phyloP scores from a whole-genome alignment of 2,797 vertebrate species.

The Passerculus sandwichensis region DNA sequence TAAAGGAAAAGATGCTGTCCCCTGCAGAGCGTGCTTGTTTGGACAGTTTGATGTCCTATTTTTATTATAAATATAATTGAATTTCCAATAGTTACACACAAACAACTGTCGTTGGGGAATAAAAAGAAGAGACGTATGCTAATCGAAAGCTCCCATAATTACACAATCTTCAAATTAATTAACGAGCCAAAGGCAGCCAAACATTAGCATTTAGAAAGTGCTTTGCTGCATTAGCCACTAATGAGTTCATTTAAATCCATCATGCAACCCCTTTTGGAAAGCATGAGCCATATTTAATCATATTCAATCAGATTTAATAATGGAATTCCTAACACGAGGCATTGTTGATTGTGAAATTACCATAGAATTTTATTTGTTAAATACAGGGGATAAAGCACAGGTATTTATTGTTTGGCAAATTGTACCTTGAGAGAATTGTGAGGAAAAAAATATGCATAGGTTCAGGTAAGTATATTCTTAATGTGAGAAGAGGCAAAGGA shows the following conservation, averaged over 20 bases:
- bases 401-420: conserved; percentile 30
- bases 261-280: conserved; percentile 71
- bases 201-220: conserved; percentile 82
- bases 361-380: conserved; percentile 75
- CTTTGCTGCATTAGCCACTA: conserved; percentile 79
- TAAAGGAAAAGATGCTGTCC: conserved; percentile 2
- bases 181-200: conserved; percentile 82
- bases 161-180: conserved; percentile 84
- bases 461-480: background rate
- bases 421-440: background rate
- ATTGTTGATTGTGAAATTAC: conserved; percentile 80
- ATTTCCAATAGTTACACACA: conserved; percentile 68
- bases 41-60: conserved; percentile 54
- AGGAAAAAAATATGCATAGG: background rate
- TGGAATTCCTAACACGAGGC: conserved; percentile 73
- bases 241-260: conserved; percentile 83
- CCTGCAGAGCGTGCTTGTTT: conserved; percentile 14
- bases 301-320: conserved; percentile 80
- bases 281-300: conserved; percentile 78
- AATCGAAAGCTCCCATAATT: conserved; percentile 79
- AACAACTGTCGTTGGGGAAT: conserved; percentile 72
- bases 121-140: conserved; percentile 74
- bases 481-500: background rate
- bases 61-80: conserved; percentile 72
- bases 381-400: background rate